These are phyloP conservation scores for Ichneumon xanthorius DNA, from an alignment of 2,888 invertebrate species.

Conservation along the genomic window DNA sequence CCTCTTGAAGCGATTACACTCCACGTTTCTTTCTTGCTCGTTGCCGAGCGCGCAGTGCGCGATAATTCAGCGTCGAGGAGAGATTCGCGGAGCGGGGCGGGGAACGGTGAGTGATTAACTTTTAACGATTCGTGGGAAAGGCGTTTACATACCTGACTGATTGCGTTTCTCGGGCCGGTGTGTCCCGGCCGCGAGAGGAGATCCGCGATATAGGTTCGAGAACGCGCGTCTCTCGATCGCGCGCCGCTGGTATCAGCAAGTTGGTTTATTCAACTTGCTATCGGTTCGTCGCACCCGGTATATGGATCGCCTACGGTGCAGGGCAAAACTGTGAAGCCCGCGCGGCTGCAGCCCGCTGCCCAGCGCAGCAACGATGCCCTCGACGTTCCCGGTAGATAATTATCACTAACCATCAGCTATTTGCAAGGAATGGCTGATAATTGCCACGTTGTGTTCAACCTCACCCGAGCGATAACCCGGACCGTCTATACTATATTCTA, in stretches of 20 bases:
- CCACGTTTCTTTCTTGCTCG: constrained; percentile 8
- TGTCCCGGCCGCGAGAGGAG: constrained; percentile 10
- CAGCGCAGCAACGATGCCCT: constrained; percentile 81
- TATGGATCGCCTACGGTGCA: constrained; percentile 51
- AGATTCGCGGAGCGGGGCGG: constrained; percentile 34
- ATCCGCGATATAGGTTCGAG: constrained; percentile 16
- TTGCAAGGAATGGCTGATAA: constrained; percentile 85
- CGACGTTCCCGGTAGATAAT: constrained; percentile 83
- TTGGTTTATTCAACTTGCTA: constrained; percentile 34
- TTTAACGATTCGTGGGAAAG: constrained; percentile 66
- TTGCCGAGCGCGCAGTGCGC: constrained; percentile 1
- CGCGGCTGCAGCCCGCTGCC: constrained; percentile 49
- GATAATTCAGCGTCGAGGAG: constrained; percentile 44
- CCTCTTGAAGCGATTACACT: constrained; percentile 46
- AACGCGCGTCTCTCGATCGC: constrained; percentile 20
- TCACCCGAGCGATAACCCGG: constrained; percentile 83
- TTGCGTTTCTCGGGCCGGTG: constrained; percentile 35
- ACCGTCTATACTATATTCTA: constrained; percentile 76
- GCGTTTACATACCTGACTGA: constrained; percentile 59
- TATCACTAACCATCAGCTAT: constrained; percentile 85
- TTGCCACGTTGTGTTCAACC: constrained; percentile 84
- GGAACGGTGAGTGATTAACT: constrained; percentile 56
- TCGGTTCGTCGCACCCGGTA: constrained; percentile 64
- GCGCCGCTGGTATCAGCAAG: constrained; percentile 6
- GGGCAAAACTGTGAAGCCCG: constrained; percentile 32